Base-by-base conservation (phyloP, 1,140 invertebrate genomes). In the Octopus bimaculoides region DNA sequence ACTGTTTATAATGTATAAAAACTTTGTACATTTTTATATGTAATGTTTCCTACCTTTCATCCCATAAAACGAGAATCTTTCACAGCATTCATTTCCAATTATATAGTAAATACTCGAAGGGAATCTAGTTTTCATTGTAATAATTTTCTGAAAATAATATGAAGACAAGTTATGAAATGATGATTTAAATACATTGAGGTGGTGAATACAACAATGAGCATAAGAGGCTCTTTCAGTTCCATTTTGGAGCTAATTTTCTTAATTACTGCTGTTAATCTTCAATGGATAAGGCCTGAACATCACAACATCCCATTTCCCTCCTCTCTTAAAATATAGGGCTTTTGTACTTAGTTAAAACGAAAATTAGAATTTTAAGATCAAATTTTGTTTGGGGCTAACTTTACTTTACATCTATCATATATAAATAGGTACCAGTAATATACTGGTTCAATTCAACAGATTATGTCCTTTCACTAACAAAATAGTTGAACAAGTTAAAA, bases 41-140 rank as follows among this genome's bases (percentile, higher is more conserved):
- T 66, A 83, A 66, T 10, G 26, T 53, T 52, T 7, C 26, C 93
- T 91, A 98, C 96, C 95, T 93, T 95, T 93, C 94, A 98, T 96
- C 86, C 97, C 97, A 93, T 98, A 98, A 89, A 93, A 98, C 61
- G 94, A 96, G 90, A 98, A 99, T 87, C 97, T 92, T 91, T 99
- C 97, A 89, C 97, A 98, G 88, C 98, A 97, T 90, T 99, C 97
- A 93, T 96, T 98, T 86, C 93, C 94, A 80, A 99, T 92, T 86
- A 99, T 98, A 89, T 98, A 97, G 86, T 95, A 96, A n/a, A 98
- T 94, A 5, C 95, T 93, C 87, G 94, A 95, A 0, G 97, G 97
- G 88, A 97, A 98, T 4, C 82, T 54, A 17, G 54, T 61, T 54
- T 84, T 82, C 56, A 55, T 79, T 17, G 77, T 75, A n/a, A 80